phyloP scores from a whole-genome alignment of 2,888 invertebrate species.

The Xylocampa areola region DNA sequence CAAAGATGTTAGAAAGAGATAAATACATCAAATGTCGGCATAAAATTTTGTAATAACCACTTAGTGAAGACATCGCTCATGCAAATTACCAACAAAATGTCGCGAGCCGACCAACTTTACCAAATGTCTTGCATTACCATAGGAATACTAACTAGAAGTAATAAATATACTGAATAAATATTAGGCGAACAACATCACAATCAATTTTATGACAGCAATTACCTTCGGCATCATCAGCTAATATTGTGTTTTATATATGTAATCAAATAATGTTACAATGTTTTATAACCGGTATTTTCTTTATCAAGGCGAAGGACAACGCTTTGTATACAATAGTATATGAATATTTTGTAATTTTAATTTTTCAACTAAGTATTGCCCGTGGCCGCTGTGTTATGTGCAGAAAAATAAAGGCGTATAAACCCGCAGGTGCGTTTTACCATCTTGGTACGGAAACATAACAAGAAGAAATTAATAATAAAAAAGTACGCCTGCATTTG shows the following conservation, averaged over 20 bases:
- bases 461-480: too few species aligned
- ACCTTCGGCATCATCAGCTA: constrained; percentile 28
- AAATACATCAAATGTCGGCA: not conserved
- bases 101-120: constrained; percentile 17
- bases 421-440: too few species aligned
- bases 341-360: too few species aligned
- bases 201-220: constrained; percentile 42
- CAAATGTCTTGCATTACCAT: constrained; percentile 1
- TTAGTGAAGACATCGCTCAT: constrained; percentile 6
- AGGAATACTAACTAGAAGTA: constrained; percentile 17
- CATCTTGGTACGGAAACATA: too few species aligned
- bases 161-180: constrained; percentile 37
- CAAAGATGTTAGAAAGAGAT: not conserved
- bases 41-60: not conserved
- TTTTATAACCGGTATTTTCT: constrained; percentile 19
- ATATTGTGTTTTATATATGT: constrained; percentile 41
- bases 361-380: too few species aligned
- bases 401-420: too few species aligned
- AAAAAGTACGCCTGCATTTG: too few species aligned
- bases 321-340: not conserved
- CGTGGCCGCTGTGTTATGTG: too few species aligned
- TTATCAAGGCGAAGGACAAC: constrained; percentile 8
- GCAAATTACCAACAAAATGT: constrained; percentile 23
- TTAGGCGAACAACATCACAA: constrained; percentile 25
- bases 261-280: constrained; percentile 46